Conservation (phyloP, 2,888 invertebrate species). For the Fabriciana adippe region DNA sequence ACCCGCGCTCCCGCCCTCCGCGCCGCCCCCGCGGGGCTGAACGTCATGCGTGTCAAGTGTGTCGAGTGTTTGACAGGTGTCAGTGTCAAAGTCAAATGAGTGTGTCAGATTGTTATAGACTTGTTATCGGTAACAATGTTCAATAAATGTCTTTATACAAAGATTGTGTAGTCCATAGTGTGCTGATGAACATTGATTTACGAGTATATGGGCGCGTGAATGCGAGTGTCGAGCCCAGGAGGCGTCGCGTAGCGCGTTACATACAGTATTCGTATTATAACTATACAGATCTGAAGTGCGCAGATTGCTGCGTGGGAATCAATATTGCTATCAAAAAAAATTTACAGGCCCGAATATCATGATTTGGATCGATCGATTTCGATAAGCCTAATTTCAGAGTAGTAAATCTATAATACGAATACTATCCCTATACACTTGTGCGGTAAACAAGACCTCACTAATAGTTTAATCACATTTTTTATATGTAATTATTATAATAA, state of each 20-base stretch:
- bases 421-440: not conserved
- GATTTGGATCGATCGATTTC: no score
- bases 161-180: constrained; percentile 14
- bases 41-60: no score
- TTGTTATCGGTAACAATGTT: constrained; percentile 13
- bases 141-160: constrained; percentile 1
- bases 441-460: not conserved
- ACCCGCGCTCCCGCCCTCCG: constrained; percentile 12
- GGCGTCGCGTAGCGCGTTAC: constrained; percentile 65
- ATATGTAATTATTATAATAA: no score
- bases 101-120: not conserved
- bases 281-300: no score
- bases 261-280: constrained; percentile 39
- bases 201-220: constrained; percentile 14
- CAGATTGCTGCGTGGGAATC: no score
- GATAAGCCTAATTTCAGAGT: no score
- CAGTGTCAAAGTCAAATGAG: no score
- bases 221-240: constrained; percentile 62
- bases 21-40: constrained; percentile 3
- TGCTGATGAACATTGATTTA: constrained; percentile 8
- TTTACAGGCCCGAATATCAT: no score
- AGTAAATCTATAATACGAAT: no score
- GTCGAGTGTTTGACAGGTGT: no score
- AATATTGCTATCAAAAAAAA: no score
- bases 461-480: no score